These are phyloP conservation scores for Alectura lathami DNA, from an alignment of 2,113 vertebrate species.

Conservation along the genomic window DNA sequence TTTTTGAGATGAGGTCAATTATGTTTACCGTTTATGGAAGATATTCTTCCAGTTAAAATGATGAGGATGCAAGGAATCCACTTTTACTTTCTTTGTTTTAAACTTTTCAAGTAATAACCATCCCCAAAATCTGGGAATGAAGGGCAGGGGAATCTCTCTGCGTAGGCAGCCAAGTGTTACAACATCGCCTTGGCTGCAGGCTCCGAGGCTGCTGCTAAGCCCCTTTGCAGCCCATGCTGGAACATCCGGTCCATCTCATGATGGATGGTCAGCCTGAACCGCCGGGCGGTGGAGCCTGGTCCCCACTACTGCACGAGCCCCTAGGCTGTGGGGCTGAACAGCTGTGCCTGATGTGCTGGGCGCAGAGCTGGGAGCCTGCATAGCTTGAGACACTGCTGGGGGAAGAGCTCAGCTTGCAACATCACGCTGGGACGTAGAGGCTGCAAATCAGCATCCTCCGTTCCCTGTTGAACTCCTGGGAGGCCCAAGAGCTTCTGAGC, in stretches of 20 bases:
- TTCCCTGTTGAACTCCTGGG: neutral
- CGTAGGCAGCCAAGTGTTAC: neutral
- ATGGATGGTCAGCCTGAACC: neutral
- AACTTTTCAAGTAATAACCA: neutral
- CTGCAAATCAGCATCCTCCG: accelerated
- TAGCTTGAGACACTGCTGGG: neutral
- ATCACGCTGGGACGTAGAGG: neutral
- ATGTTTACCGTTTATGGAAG: neutral
- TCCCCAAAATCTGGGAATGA: neutral
- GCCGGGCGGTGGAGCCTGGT: neutral
- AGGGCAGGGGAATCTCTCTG: constrained; percentile 8
- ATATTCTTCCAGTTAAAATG: neutral
- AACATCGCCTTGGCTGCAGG: neutral
- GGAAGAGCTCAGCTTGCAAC: accelerated
- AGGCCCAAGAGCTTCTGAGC: neutral
- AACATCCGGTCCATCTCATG: constrained; percentile 14
- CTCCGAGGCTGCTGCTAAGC: neutral
- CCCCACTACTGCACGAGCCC: accelerated
- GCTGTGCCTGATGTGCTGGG: neutral
- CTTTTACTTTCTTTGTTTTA: neutral
- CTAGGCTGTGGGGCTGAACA: neutral
- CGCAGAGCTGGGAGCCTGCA: accelerated
- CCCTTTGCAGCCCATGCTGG: neutral
- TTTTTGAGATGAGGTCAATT: neutral
- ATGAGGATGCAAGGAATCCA: neutral